Conservation (phyloP, 2,888 invertebrate species). For the Macaria liturata region DNA sequence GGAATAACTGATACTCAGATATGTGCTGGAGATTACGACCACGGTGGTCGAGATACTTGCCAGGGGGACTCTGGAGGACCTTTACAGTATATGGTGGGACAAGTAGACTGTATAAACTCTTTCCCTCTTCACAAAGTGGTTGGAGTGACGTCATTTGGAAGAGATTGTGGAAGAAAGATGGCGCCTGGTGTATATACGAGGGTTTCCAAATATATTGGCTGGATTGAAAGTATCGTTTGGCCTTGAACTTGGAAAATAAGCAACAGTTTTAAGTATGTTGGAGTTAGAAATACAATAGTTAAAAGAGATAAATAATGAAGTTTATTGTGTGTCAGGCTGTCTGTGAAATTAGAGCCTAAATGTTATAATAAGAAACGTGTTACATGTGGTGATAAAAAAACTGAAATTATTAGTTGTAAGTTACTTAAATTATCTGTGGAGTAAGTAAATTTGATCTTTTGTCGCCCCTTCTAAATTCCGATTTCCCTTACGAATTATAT, state of each 20-base stretch:
- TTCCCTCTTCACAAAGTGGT: constrained; percentile 74
- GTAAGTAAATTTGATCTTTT: too few species aligned
- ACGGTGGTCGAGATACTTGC: constrained; percentile 75
- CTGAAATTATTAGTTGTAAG: too few species aligned
- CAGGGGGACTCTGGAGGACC: constrained; percentile 80
- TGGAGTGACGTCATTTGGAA: constrained; percentile 80
- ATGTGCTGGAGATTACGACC: constrained; percentile 73
- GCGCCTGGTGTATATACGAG: constrained; percentile 80
- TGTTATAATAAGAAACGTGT: too few species aligned
- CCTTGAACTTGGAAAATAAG: constrained; percentile 37
- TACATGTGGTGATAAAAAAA: too few species aligned
- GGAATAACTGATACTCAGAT: constrained; percentile 67
- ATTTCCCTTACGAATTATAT: too few species aligned
- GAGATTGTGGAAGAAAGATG: constrained; percentile 77
- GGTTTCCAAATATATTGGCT: constrained; percentile 70
- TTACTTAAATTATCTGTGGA: too few species aligned
- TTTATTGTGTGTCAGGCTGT: too few species aligned
- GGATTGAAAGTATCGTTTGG: constrained; percentile 80
- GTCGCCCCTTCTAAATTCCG: too few species aligned
- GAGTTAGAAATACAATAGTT: neutral
- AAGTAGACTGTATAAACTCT: constrained; percentile 60
- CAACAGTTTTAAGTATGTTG: neutral
- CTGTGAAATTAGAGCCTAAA: too few species aligned
- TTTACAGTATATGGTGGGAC: constrained; percentile 64
- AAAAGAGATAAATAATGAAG: too few species aligned